Conservation (phyloP, 2,888 invertebrate genomes). For the Papilio elwesi region DNA sequence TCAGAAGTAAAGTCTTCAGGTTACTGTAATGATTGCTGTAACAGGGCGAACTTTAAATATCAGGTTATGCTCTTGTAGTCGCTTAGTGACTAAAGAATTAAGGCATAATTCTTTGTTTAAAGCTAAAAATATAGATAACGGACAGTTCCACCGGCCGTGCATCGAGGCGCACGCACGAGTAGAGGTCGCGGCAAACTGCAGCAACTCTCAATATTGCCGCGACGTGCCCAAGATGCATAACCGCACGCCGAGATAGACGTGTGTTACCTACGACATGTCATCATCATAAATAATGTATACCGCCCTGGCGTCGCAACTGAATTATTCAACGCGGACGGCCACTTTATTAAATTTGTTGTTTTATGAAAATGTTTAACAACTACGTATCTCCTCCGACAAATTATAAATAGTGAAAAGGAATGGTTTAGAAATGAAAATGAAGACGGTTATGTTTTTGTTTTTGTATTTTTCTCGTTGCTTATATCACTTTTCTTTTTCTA, state of each 20-base stretch:
- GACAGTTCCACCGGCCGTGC: not conserved
- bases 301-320: conserved; percentile 68
- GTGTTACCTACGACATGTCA: conserved; percentile 76
- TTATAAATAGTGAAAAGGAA: conserved; percentile 64
- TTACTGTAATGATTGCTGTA: not conserved
- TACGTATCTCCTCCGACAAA: conserved; percentile 57
- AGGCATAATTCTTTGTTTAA: not conserved
- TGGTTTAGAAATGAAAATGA: conserved; percentile 60
- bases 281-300: conserved; percentile 82
- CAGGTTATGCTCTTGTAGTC: too few species aligned
- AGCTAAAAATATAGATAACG: not conserved
- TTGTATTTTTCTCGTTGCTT: not conserved
- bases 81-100: not conserved
- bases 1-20: too few species aligned
- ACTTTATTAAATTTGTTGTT: conserved; percentile 82
- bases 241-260: conserved; percentile 73
- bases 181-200: conserved; percentile 48
- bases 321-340: conserved; percentile 78
- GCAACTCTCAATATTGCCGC: conserved; percentile 63
- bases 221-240: conserved; percentile 79
- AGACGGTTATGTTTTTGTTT: conserved; percentile 40
- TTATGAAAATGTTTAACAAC: conserved; percentile 69
- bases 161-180: conserved; percentile 36
- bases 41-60: not conserved
- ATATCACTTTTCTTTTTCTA: too few species aligned